These are phyloP conservation scores for Calephelis nemesis DNA, from an alignment of 1,140 invertebrate species.

Conservation along the genomic window DNA sequence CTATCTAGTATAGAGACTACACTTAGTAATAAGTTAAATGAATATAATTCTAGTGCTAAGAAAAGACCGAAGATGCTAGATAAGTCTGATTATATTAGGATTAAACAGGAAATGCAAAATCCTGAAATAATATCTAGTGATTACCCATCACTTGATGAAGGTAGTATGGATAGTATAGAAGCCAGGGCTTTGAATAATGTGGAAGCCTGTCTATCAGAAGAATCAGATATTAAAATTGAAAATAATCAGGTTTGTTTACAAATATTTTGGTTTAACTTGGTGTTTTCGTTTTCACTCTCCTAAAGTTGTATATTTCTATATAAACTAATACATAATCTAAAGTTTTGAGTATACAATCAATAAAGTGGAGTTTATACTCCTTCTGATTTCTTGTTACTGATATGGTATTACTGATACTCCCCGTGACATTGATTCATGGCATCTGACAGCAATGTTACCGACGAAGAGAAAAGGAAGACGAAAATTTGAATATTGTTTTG, in stretches of 20 bases:
- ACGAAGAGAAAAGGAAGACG: too few relatives aligned
- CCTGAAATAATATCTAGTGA: constrained; percentile 43
- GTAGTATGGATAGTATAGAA: constrained; percentile 59
- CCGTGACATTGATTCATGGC: too few relatives aligned
- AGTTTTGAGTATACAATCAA: too few relatives aligned
- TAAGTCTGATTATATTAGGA: constrained; percentile 32
- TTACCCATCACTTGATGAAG: constrained; percentile 54
- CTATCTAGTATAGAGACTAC: constrained; percentile 13
- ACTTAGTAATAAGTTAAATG: constrained; percentile 8
- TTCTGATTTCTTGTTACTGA: too few relatives aligned
- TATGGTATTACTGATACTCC: too few relatives aligned
- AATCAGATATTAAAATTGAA: constrained; percentile 52
- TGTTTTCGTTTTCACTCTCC: too few relatives aligned
- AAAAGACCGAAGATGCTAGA: constrained; percentile 32
- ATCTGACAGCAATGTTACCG: too few relatives aligned
- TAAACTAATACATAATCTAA: neutral
- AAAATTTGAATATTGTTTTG: too few relatives aligned
- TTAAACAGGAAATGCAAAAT: constrained; percentile 21
- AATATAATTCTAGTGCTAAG: constrained; percentile 23
- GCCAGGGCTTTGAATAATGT: constrained; percentile 59
- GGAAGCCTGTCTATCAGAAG: constrained; percentile 62
- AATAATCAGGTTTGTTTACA: constrained; percentile 39
- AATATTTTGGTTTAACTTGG: constrained; percentile 7
- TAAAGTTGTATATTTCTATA: too few relatives aligned
- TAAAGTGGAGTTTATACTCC: too few relatives aligned